phyloP scores from a whole-genome alignment of 2,797 vertebrate species.

The Sebastes diaconus region DNA sequence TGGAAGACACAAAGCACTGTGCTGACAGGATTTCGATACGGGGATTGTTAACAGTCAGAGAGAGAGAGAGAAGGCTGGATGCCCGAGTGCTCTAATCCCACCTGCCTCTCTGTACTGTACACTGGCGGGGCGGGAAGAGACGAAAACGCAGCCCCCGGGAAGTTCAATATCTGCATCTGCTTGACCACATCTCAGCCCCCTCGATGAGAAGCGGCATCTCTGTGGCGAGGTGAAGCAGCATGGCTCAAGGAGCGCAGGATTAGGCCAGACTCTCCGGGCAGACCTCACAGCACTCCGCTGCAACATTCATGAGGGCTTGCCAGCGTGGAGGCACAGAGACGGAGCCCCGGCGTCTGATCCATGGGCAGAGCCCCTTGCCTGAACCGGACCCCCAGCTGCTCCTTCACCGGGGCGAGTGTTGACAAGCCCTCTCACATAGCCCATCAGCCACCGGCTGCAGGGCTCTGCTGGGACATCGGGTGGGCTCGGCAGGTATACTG shows the following conservation, averaged over 20 bases:
- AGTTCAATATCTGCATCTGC: conserved; percentile 74
- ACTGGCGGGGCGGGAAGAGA: conserved; percentile 6
- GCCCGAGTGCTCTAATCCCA: conserved; percentile 71
- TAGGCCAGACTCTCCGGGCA: conserved; percentile 59
- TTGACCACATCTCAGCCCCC: conserved; percentile 70
- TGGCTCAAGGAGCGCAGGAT: conserved; percentile 49
- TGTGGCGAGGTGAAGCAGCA: conserved; percentile 56
- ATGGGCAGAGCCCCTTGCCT: conserved; percentile 49
- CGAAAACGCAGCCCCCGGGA: conserved; percentile 47
- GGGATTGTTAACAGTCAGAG: conserved; percentile 70
- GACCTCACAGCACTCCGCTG: conserved; percentile 69
- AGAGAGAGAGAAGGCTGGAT: conserved; percentile 44
- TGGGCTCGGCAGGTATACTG: conserved; percentile 50
- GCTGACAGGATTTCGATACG: conserved; percentile 81
- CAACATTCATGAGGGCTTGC: conserved; percentile 76
- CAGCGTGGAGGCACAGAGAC: conserved; percentile 61
- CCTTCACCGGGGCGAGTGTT: conserved; percentile 60
- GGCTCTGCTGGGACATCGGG: conserved; percentile 38
- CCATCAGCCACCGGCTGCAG: conserved; percentile 60
- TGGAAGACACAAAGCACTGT: conserved; percentile 68
- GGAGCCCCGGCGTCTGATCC: conserved; percentile 60
- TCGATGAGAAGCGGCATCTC: conserved; percentile 48
- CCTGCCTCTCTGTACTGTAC: conserved; percentile 48
- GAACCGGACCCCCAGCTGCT: conserved; percentile 61
- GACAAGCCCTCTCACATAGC: conserved; percentile 54